phyloP scores from a whole-genome alignment of 64 coral and sea anemone genomes.

The Pocillopora damicornis region DNA sequence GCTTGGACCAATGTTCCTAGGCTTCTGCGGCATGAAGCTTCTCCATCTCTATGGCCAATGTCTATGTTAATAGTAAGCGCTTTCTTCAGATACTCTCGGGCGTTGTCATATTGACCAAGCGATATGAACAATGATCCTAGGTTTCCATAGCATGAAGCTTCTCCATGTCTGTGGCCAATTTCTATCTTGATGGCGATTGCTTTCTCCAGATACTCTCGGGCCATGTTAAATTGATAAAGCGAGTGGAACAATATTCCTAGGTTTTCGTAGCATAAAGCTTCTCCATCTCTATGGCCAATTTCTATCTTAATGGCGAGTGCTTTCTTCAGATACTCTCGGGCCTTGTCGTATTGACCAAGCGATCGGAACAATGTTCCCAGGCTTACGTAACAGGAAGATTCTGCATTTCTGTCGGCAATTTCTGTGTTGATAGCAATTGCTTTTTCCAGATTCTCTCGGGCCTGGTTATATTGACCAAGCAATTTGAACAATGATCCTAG shows the following conservation, averaged over 20 bases:
- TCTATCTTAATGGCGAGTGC: neutral
- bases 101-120: neutral
- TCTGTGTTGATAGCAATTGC: too few species aligned
- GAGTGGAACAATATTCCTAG: neutral
- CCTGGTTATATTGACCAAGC: too few species aligned
- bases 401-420: neutral
- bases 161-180: neutral
- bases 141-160: neutral
- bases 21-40: neutral
- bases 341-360: neutral
- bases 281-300: neutral
- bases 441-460: too few species aligned
- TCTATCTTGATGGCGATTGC: too few species aligned
- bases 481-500: too few species aligned
- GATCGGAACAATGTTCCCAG: neutral
- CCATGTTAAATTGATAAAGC: neutral
- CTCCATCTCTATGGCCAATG: neutral
- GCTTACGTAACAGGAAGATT: neutral
- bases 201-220: too few species aligned
- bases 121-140: neutral
- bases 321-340: neutral
- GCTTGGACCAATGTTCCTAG: neutral
- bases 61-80: neutral
- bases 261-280: neutral
- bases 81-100: neutral